Percentiles rank a stretch among this genome's conserved stretches.
phyloP scores from a whole-genome alignment of 2,797 vertebrate genomes.

The Eutrigla gurnardus region DNA sequence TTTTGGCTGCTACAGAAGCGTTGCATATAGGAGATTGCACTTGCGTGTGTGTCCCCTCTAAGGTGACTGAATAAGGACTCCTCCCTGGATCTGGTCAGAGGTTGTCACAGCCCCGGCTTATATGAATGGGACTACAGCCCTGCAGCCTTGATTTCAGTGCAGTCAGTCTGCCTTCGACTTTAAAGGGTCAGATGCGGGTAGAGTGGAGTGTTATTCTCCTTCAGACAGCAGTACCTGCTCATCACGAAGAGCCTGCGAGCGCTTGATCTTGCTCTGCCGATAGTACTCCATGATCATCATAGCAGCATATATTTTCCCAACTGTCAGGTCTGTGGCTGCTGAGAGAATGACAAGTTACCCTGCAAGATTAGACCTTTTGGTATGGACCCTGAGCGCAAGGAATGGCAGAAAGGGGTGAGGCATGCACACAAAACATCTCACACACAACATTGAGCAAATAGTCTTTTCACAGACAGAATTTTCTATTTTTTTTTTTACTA shows the following conservation, averaged over 20 bases:
- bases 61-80: constrained; percentile 22
- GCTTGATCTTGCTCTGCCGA: constrained; percentile 96
- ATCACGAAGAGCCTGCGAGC: constrained; percentile 91
- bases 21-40: neutral
- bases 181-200: constrained; percentile 47
- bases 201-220: constrained; percentile 33
- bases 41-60: neutral
- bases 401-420: constrained; percentile 74
- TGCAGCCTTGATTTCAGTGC: constrained; percentile 55
- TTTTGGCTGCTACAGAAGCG: neutral
- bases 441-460: constrained; percentile 75
- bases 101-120: constrained; percentile 74
- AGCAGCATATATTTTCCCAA: constrained; percentile 97
- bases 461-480: constrained; percentile 87
- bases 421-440: constrained; percentile 63
- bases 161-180: constrained; percentile 75
- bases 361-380: constrained; percentile 85
- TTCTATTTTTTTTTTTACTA: constrained; percentile 20
- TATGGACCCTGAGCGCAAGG: constrained; percentile 84
- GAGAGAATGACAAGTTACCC: constrained; percentile 89
- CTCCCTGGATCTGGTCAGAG: constrained; percentile 26
- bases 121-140: constrained; percentile 56
- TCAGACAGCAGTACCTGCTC: constrained; percentile 88
- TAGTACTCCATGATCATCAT: constrained; percentile 99
- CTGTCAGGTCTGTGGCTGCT: constrained; percentile 95